Percentiles rank a stretch among this genome's conserved stretches.
Evolutionary conservation across 2,113 vertebrate species (phyloP).

Genomic region (Tachycineta bicolor): DNA sequence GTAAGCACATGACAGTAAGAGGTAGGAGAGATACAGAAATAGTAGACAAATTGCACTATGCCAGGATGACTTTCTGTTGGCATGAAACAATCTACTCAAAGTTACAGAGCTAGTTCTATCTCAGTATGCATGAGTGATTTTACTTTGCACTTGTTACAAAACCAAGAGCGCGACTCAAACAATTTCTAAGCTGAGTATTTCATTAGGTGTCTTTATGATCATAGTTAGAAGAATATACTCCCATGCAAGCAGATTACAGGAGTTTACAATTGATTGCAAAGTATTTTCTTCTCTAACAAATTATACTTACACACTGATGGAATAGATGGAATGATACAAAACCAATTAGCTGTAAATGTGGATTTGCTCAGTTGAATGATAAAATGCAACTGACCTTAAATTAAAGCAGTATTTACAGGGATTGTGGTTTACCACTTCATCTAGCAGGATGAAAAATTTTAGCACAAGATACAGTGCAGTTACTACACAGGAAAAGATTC

Average conservation of each 20-base stretch:
- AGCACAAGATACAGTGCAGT: slow-evolving; percentile 55
- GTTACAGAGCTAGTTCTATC: background rate
- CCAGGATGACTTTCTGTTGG: background rate
- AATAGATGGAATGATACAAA: background rate
- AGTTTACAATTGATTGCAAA: slow-evolving; percentile 1
- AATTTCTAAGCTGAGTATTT: background rate
- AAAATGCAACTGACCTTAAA: slow-evolving; percentile 24
- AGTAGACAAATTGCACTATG: background rate
- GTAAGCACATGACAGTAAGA: background rate
- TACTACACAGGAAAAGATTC: slow-evolving; percentile 29
- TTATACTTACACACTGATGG: background rate
- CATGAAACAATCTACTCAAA: background rate
- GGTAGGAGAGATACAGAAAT: slow-evolving; percentile 31
- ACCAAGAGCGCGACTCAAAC: background rate
- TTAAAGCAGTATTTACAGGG: slow-evolving; percentile 28
- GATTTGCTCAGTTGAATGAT: slow-evolving; percentile 58
- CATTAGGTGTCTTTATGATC: background rate
- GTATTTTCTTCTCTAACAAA: background rate
- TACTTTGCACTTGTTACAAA: background rate
- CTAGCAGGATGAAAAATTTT: slow-evolving; percentile 32
- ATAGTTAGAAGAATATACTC: background rate
- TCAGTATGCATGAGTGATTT: background rate
- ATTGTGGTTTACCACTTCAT: background rate
- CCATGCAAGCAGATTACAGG: slow-evolving; percentile 10
- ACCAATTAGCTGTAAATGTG: background rate